Evolutionary conservation across 2,888 invertebrate genomes (phyloP), one percentile per base, ranked within the genome.

Genomic region (Meliscaeva auricollis): DNA sequence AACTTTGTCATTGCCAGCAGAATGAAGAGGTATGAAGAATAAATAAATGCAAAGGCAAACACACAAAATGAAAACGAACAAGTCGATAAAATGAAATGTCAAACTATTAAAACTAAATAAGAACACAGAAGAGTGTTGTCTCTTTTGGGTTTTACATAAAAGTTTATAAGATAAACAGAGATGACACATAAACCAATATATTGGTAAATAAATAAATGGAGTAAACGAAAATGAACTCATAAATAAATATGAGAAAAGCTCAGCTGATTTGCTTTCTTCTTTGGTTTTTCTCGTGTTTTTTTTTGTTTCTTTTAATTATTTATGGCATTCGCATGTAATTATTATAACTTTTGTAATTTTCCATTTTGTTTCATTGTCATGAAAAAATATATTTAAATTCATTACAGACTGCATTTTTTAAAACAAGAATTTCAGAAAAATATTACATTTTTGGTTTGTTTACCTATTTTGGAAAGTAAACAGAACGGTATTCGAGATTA

Each of bases 241-340:
- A 32, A 13, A 69, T 7, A 32, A 13, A 46, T 46, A 30, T n/a
- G 38, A 52, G 46, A 44, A 76, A 70, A 74, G 58, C 78, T 78
- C 79, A 84, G 79, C 84, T 84, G 79, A 62, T 76, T 62, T 50
- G 30, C 60, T 78, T 64, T 44, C 20, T 32, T 77, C 20, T 73
- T n/a, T 41, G 17, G 15, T 6, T 30, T 62, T 52, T 17, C 17
- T 46, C 8, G 8, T 7, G 17, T 62, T 62, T 3, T 5, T 15
- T 62, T 8, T 0, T 4, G n/a, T n/a, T n/a, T n/a, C n/a, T 44
- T 44, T 44, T 30, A 15, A 41, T 44, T 44, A 41, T 44, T 60
- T 44, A 60, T 41, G 20, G 22, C 20, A 26, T 41, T 41, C 20
- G 60, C 22, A 41, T 60, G 38, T 60, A 41, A 60, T 60, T 58